Conservation (phyloP, 2,113 vertebrate species). For the Hyperopisus bebe region DNA sequence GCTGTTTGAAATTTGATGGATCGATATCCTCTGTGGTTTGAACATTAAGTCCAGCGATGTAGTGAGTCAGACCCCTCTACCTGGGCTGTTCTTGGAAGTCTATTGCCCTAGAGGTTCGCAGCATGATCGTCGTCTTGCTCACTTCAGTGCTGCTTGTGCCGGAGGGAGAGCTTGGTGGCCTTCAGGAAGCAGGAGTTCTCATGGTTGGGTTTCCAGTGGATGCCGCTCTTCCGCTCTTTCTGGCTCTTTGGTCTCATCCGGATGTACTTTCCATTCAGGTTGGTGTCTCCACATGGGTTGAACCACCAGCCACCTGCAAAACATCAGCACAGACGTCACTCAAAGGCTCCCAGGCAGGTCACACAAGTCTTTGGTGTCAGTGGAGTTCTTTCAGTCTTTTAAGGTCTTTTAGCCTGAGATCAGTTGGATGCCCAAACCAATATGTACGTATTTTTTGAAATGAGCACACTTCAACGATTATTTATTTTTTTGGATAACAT, state of each 20-base stretch:
- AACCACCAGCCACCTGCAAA: slow-evolving; percentile 87
- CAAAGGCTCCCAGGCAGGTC: not conserved
- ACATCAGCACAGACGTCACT: not conserved
- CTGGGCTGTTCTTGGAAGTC: not conserved
- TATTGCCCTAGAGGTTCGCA: not conserved
- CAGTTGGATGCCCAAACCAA: not conserved
- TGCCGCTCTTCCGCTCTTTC: slow-evolving; percentile 64
- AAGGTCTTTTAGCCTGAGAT: not conserved
- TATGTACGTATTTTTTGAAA: not conserved
- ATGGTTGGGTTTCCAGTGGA: slow-evolving; percentile 76
- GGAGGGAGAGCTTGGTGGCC: slow-evolving; percentile 69
- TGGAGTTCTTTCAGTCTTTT: not conserved
- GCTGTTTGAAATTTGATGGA: not conserved
- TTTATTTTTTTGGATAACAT: not conserved
- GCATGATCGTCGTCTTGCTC: not conserved
- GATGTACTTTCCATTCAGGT: slow-evolving; percentile 78
- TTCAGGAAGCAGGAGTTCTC: slow-evolving; percentile 71
- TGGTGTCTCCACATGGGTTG: slow-evolving; percentile 71
- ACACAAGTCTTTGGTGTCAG: not conserved
- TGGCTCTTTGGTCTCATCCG: slow-evolving; percentile 63
- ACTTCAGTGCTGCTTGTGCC: slow-evolving; percentile 39
- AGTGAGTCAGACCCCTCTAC: slow-evolving; percentile 22
- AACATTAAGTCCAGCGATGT: slow-evolving; percentile 8
- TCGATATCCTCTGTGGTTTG: not conserved
- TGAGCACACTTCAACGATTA: not conserved